Conservation (phyloP, 2,797 vertebrate genomes). For the Cheirogaleus major region DNA sequence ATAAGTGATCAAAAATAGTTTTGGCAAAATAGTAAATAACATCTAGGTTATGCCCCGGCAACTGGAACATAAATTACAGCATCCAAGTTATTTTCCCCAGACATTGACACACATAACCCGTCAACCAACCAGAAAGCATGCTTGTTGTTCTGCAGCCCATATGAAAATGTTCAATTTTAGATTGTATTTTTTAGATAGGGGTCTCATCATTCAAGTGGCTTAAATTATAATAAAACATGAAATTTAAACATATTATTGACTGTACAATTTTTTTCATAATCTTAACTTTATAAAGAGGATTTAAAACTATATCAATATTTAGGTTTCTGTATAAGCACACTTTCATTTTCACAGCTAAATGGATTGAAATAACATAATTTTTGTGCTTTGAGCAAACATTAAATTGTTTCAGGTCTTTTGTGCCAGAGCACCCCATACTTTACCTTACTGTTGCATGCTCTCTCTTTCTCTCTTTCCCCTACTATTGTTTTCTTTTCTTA, state of each 20-base stretch:
- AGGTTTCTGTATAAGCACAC: neutral
- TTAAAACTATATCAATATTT: neutral
- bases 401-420: neutral
- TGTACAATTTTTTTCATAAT: neutral
- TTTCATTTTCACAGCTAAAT: neutral
- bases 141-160: neutral
- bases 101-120: neutral
- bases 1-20: neutral
- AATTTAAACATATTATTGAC: neutral
- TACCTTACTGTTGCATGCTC: neutral
- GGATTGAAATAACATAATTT: neutral
- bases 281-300: neutral
- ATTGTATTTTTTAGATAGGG: neutral
- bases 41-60: neutral
- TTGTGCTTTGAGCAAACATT: neutral
- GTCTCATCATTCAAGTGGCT: neutral
- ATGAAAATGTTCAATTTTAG: neutral
- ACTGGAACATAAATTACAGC: neutral
- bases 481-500: neutral
- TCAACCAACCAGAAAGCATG: neutral
- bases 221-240: neutral
- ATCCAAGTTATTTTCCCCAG: neutral
- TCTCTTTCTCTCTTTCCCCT: neutral
- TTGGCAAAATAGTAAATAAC: neutral
- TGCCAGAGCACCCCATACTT: neutral